These are phyloP conservation scores for Dynastes hyllus DNA, from an alignment of 2,888 invertebrate genomes.

Conservation along the genomic window DNA sequence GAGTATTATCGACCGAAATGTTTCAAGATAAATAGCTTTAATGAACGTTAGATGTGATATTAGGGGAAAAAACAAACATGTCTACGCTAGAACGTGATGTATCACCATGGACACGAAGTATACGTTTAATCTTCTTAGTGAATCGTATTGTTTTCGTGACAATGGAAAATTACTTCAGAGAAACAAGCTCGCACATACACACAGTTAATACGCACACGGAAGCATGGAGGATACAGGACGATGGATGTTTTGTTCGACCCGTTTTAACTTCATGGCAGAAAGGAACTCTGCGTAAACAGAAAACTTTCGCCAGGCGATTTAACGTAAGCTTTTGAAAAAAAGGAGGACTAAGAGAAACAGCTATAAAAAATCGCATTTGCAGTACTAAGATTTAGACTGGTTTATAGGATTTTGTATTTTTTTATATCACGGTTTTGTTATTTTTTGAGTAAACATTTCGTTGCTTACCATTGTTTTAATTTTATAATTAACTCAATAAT, in stretches of 20 bases:
- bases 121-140: slow-evolving; percentile 45
- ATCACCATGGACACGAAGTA: slow-evolving; percentile 38
- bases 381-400: too few species aligned
- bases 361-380: too few species aligned
- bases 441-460: too few species aligned
- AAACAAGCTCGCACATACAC: slow-evolving; percentile 25
- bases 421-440: too few species aligned
- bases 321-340: neutral
- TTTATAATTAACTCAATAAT: too few species aligned
- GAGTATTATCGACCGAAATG: slow-evolving; percentile 13
- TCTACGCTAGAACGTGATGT: slow-evolving; percentile 26
- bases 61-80: slow-evolving; percentile 36
- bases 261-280: slow-evolving; percentile 16
- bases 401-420: too few species aligned
- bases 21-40: slow-evolving; percentile 18
- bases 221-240: slow-evolving; percentile 3
- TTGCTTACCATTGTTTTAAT: too few species aligned
- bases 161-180: slow-evolving; percentile 44
- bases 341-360: neutral
- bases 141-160: slow-evolving; percentile 45
- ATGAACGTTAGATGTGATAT: slow-evolving; percentile 29
- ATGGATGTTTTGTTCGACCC: slow-evolving; percentile 17
- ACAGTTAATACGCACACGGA: slow-evolving; percentile 23
- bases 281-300: neutral
- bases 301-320: slow-evolving; percentile 13